Evolutionary conservation across 1,140 invertebrate species (phyloP), one percentile per base, ranked within the genome.

Genomic region (Ostrea denselamellosa): DNA sequence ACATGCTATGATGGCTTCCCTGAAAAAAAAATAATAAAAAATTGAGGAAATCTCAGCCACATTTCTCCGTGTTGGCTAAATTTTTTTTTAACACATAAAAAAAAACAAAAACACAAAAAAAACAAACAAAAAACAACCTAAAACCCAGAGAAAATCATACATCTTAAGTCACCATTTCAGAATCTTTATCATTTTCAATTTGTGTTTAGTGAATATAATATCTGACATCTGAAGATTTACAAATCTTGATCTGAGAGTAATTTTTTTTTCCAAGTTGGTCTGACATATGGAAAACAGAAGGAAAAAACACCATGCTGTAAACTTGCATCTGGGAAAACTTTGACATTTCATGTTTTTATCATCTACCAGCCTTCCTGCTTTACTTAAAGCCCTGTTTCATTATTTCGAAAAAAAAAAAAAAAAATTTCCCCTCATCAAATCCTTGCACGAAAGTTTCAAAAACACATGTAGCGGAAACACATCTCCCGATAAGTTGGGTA

Each of bases 1-100:
- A 85, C 53, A 77, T 51, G 17, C 8, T 56, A 52, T 88, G 87
- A 44, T 88, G 87, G 19, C 28, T 85, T 25, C 82, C 87, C 87
- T 88, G 65, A 28, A 88, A 87, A 28, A 28, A 17, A 53, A n/a
- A 51, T 44, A 25, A 14, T 12, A 62, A 34, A 85, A 28, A 85
- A 56, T 19, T 3, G 7, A 62, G n/a, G 12, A 62, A n/a, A 62
- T 19, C 5, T 62, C n/a, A 19, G 17, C 14, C 56, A 62, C n/a
- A 62, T n/a, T 19, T n/a, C 17, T 62, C 56, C 56, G 19, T 19
- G 17, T 19, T 7, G 17, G 2, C 14, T 62, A n/a, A 62, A n/a
- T 62, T 19, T 19, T 62, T 58, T 62, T 62, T 62, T 62, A 62
- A 62, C 17, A 17, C 56, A 62, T 62, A 7, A 17, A 0, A 62